These are phyloP conservation scores for Spinus pinus DNA, from an alignment of 2,797 vertebrate genomes.

Conservation along the genomic window DNA sequence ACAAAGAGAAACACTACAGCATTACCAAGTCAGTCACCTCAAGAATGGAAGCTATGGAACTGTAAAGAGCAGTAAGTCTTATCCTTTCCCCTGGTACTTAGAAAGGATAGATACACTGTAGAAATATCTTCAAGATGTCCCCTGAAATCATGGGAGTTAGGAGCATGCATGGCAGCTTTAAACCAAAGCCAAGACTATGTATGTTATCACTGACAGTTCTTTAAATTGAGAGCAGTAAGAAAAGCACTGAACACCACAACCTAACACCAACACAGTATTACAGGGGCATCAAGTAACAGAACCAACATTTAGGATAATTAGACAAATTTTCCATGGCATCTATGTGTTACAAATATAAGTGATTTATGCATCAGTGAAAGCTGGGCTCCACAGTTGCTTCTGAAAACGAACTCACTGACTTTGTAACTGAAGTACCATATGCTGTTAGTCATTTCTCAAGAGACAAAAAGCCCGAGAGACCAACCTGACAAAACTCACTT, in stretches of 20 bases:
- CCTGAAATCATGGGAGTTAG: neutral
- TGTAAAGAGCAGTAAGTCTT: neutral
- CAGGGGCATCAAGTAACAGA: neutral
- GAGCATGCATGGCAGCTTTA: neutral
- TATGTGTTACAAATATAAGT: neutral
- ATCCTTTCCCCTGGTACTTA: neutral
- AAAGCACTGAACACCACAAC: neutral
- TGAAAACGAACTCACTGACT: conserved; percentile 21
- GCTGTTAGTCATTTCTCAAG: conserved; percentile 43
- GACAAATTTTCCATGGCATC: neutral
- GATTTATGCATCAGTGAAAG: conserved; percentile 7
- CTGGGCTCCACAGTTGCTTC: neutral
- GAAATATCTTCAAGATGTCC: neutral
- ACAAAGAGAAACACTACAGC: neutral
- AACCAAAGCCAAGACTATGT: neutral
- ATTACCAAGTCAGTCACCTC: neutral
- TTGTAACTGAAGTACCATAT: conserved; percentile 23
- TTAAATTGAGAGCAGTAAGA: neutral
- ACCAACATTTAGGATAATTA: neutral
- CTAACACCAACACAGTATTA: neutral
- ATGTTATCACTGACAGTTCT: neutral
- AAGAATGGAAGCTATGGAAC: neutral
- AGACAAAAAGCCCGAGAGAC: conserved; percentile 46
- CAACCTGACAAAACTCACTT: conserved; percentile 63
- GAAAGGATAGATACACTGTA: neutral